Conservation (phyloP, 2,797 vertebrate species). For the Myripristis jacobus region DNA sequence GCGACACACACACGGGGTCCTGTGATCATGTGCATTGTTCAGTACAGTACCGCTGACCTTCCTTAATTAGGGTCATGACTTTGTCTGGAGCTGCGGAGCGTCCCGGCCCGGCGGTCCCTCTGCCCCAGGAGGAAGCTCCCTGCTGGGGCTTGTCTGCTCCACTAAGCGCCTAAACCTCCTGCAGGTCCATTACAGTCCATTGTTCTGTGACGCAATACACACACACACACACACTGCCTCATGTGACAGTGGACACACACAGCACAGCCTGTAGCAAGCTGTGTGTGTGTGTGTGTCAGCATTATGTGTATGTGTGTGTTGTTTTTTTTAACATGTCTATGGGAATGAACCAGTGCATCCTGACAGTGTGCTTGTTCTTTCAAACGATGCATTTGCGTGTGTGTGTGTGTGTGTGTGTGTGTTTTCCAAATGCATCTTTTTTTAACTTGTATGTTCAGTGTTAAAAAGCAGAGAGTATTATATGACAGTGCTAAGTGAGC, state of each 20-base stretch:
- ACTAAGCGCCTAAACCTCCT: slow-evolving; percentile 29
- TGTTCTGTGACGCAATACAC: slow-evolving; percentile 39
- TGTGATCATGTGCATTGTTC: neutral
- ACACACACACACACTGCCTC: neutral
- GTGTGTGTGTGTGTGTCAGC: slow-evolving; percentile 38
- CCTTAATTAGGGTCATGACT: slow-evolving; percentile 3
- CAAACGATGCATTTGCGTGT: neutral
- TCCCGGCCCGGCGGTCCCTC: slow-evolving; percentile 41
- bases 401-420: slow-evolving; percentile 6
- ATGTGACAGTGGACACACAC: slow-evolving; percentile 27
- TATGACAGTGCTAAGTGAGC: no score
- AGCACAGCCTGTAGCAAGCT: neutral
- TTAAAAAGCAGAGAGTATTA: no score
- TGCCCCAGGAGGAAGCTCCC: slow-evolving; percentile 60
- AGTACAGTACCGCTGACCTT: neutral
- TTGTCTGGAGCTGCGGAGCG: slow-evolving; percentile 9
- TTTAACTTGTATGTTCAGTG: neutral
- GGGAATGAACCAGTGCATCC: no score
- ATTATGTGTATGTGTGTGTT: slow-evolving; percentile 11
- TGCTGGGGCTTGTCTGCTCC: slow-evolving; percentile 49
- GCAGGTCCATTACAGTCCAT: slow-evolving; percentile 38
- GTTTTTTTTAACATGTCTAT: no score
- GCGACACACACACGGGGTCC: neutral
- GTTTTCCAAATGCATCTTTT: slow-evolving; percentile 11
- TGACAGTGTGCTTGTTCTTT: neutral